phyloP scores from a whole-genome alignment of 2,113 vertebrate species.

The Shinisaurus crocodilurus region DNA sequence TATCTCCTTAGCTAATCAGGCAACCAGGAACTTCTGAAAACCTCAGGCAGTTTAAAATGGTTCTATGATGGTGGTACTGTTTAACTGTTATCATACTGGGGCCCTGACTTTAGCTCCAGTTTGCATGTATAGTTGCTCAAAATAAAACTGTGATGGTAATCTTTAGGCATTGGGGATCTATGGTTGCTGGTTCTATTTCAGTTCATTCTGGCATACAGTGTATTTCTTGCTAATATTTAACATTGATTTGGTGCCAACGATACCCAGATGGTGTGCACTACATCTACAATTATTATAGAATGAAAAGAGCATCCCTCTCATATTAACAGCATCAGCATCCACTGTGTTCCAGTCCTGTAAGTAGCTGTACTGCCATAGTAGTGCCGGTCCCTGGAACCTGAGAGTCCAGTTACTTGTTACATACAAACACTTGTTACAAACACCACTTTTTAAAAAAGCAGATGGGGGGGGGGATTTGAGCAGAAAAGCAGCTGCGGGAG shows the following conservation, averaged over 20 bases:
- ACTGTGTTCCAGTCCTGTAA: background rate
- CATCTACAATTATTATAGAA: background rate
- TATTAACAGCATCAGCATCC: background rate
- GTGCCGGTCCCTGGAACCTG: background rate
- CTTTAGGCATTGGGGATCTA: background rate
- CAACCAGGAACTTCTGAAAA: background rate
- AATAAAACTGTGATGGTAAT: background rate
- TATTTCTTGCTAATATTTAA: background rate
- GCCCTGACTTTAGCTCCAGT: background rate
- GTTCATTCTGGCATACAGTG: background rate
- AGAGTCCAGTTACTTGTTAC: background rate
- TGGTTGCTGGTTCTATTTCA: background rate
- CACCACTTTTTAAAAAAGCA: background rate
- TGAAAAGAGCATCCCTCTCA: background rate
- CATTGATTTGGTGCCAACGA: background rate
- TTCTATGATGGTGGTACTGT: background rate
- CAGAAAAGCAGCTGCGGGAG: background rate
- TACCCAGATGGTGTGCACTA: background rate
- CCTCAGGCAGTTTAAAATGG: background rate
- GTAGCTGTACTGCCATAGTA: background rate
- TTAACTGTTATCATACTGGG: background rate
- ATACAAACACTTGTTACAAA: background rate
- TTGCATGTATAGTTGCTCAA: background rate
- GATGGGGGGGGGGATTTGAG: no score
- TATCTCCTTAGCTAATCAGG: background rate